phyloP scores from a whole-genome alignment of 2,888 invertebrate genomes.

The Heliconius charithonia region DNA sequence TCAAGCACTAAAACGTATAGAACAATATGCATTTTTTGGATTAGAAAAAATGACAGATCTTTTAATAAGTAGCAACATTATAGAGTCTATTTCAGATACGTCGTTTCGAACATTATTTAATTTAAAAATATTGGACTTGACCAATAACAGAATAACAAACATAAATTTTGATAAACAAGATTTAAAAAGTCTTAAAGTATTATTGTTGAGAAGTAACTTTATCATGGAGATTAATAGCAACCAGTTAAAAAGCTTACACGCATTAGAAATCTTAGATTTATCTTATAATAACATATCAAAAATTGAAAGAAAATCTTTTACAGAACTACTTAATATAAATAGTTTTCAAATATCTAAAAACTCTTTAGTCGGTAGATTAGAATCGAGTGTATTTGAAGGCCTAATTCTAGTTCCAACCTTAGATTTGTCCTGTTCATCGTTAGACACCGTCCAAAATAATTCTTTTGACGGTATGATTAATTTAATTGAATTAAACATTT shows the following conservation, averaged over 20 bases:
- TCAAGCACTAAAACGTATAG: slow-evolving; percentile 58
- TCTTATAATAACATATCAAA: slow-evolving; percentile 63
- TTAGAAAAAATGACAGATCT: slow-evolving; percentile 54
- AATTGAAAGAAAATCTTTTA: slow-evolving; percentile 60
- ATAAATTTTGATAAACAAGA: slow-evolving; percentile 61
- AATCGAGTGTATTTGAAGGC: slow-evolving; percentile 62
- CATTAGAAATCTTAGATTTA: slow-evolving; percentile 62
- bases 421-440: slow-evolving; percentile 61
- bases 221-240: slow-evolving; percentile 57
- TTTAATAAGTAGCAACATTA: slow-evolving; percentile 61
- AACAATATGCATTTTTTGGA: slow-evolving; percentile 64
- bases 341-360: slow-evolving; percentile 64
- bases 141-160: slow-evolving; percentile 60
- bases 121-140: slow-evolving; percentile 61
- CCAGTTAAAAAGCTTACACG: slow-evolving; percentile 55
- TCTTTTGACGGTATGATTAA: slow-evolving; percentile 64
- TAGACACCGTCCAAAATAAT: slow-evolving; percentile 59
- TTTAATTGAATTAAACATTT: slow-evolving; percentile 63
- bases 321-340: slow-evolving; percentile 55
- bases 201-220: slow-evolving; percentile 59
- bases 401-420: slow-evolving; percentile 60
- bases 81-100: slow-evolving; percentile 54
- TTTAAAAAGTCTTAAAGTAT: slow-evolving; percentile 55
- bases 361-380: slow-evolving; percentile 58
- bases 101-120: slow-evolving; percentile 58